Evolutionary conservation across 2,113 vertebrate genomes (phyloP).

Genomic region (Sphyrna mokarran): DNA sequence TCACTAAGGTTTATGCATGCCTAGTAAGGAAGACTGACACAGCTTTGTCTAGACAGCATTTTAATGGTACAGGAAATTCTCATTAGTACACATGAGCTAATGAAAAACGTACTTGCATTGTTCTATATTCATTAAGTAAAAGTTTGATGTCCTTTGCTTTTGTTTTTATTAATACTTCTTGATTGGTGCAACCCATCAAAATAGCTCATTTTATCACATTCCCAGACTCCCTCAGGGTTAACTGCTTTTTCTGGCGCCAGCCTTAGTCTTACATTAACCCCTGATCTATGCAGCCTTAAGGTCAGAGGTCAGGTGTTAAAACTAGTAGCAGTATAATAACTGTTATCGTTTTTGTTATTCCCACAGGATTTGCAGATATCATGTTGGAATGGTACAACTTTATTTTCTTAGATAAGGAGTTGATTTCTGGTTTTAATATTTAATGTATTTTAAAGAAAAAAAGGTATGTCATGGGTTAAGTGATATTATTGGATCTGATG

Average conservation of each 20-base stretch:
- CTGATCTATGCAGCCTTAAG: constrained; percentile 26
- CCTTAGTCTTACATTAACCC: constrained; percentile 36
- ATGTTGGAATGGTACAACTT: background rate
- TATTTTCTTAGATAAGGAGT: constrained; percentile 16
- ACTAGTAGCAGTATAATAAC: constrained; percentile 36
- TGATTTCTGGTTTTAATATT: constrained; percentile 27
- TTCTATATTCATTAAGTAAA: constrained; percentile 18
- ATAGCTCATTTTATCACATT: constrained; percentile 38
- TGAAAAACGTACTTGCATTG: constrained; percentile 32
- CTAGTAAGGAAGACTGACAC: constrained; percentile 19
- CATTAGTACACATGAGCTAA: constrained; percentile 32
- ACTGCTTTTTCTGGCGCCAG: constrained; percentile 36
- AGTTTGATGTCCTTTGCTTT: constrained; percentile 21
- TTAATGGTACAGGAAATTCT: constrained; percentile 33
- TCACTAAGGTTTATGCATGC: background rate
- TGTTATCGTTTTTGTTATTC: constrained; percentile 37
- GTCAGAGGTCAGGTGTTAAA: constrained; percentile 36
- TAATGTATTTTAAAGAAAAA: background rate
- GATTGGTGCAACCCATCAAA: constrained; percentile 11
- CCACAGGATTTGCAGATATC: constrained; percentile 20
- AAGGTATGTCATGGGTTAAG: constrained; percentile 27
- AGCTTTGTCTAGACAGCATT: constrained; percentile 29
- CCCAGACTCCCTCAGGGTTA: constrained; percentile 36
- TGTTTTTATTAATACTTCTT: constrained; percentile 32
- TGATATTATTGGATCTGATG: constrained; percentile 12